Evolutionary conservation across 2,888 invertebrate species (phyloP), one percentile per base, ranked within the genome.

Genomic region (Onthophagus sagittarius): DNA sequence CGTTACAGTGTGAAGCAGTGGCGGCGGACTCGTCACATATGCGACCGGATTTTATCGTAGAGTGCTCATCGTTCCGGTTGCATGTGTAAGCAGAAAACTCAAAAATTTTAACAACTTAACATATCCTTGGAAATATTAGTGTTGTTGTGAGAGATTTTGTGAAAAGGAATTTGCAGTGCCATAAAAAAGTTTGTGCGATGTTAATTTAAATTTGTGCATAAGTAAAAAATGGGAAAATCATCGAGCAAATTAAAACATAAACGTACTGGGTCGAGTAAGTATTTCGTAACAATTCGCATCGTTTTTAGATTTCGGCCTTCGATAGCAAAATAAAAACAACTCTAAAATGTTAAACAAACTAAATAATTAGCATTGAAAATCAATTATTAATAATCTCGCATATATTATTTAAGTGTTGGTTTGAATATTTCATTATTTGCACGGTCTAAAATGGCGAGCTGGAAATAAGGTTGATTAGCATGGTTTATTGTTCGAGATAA

Each of bases 211-310:
- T 6, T 62, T 39, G 14, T 39, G 33, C 9, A 15, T 15, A 70
- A 53, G 2, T 14, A 15, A 39, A 65, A 70, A 63, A 84, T 84
- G 84, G 84, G 84, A 69, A 84, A 84, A 79, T 78, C 81, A 65
- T 80, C 83, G 64, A 84, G 84, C 76, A 84, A 84, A 78, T 74
- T 82, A 73, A 83, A 83, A 74, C 80, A 81, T 75, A 79, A 81
- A 72, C 79, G 75, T 70, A 76, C 74, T 39, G 75, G 67, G 15
- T 72, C 72, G n/a, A 79, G 79, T 79, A 77, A 72, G 79, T 78
- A 62, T 71, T 65, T 69, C 13, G 69, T 32, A 63, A 63, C 14
- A 62, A 69, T 14, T 73, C 14, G 9, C 53, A 31, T 31, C 9
- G 2, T n/a, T 31, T 11, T 15, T 15, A 23, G n/a, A 31, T 69